A percentile compares a stretch with the other conserved stretches of the same genome.
Conservation (phyloP, 2,113 vertebrate genomes). For the Rostratula benghalensis region DNA sequence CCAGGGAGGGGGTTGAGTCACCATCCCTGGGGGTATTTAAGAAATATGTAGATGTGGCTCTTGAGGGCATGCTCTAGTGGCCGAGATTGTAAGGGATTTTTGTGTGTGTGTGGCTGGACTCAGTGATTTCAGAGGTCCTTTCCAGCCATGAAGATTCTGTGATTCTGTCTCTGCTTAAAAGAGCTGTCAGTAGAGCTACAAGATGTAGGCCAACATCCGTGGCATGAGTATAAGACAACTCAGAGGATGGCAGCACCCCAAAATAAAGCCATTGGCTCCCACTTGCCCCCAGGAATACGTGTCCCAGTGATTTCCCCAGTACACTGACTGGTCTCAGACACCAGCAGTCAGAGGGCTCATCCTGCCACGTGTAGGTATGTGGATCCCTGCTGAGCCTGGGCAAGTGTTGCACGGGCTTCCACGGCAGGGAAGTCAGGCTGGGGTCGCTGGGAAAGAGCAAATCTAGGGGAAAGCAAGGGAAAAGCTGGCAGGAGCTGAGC, state of each 20-base stretch:
- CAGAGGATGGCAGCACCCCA: not conserved
- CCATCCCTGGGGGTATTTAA: no score
- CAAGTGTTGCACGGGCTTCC: not conserved
- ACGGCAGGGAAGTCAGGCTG: not conserved
- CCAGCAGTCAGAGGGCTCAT: not conserved
- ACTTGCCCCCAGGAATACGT: rapidly evolving
- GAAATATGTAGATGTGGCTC: no score
- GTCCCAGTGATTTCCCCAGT: not conserved
- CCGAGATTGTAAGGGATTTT: no score
- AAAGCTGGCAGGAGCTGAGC: not conserved
- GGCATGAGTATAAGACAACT: not conserved
- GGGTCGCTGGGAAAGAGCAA: not conserved
- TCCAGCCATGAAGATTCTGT: no score
- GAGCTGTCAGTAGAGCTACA: not conserved
- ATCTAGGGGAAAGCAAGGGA: not conserved
- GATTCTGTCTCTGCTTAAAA: not conserved
- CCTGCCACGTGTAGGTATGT: rapidly evolving
- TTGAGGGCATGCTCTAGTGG: no score
- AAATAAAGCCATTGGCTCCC: not conserved
- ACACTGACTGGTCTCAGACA: not conserved
- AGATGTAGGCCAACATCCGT: not conserved
- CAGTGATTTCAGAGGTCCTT: no score
- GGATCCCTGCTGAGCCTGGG: not conserved
- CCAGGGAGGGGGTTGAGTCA: no score
- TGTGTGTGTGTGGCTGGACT: no score